Conservation (phyloP, 1,140 invertebrate species). For the Metopolophium dirhodum region DNA sequence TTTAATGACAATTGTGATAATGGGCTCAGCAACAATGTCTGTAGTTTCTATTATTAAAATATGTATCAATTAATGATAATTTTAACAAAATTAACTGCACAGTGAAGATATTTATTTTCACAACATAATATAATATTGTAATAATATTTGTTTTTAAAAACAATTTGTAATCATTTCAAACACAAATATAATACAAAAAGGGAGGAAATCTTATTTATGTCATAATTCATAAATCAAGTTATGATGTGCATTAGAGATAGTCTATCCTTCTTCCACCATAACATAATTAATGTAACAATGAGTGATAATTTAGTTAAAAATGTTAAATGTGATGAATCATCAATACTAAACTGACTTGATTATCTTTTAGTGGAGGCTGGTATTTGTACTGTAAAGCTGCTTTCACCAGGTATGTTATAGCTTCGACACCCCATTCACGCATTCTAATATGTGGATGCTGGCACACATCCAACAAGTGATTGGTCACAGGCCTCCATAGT, state of each 20-base stretch:
- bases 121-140: background rate
- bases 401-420: constrained; percentile 92
- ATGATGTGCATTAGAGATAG: background rate
- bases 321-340: background rate
- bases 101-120: background rate
- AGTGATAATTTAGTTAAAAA: background rate
- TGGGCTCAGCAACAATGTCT: constrained; percentile 85
- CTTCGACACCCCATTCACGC: constrained; percentile 97
- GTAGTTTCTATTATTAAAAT: constrained; percentile 71
- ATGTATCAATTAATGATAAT: constrained; percentile 21
- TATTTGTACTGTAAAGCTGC: constrained; percentile 89
- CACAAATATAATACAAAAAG: background rate
- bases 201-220: background rate
- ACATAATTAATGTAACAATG: background rate
- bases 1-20: constrained; percentile 89
- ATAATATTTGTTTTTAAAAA: background rate
- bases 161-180: background rate
- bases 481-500: constrained; percentile 95
- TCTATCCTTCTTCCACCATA: background rate
- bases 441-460: constrained; percentile 94
- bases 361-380: constrained; percentile 81
- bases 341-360: constrained; percentile 71
- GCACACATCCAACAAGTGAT: constrained; percentile 94
- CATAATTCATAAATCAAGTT: background rate
- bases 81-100: background rate